phyloP scores from a whole-genome alignment of 2,113 vertebrate genomes.

The Loxodonta africana region DNA sequence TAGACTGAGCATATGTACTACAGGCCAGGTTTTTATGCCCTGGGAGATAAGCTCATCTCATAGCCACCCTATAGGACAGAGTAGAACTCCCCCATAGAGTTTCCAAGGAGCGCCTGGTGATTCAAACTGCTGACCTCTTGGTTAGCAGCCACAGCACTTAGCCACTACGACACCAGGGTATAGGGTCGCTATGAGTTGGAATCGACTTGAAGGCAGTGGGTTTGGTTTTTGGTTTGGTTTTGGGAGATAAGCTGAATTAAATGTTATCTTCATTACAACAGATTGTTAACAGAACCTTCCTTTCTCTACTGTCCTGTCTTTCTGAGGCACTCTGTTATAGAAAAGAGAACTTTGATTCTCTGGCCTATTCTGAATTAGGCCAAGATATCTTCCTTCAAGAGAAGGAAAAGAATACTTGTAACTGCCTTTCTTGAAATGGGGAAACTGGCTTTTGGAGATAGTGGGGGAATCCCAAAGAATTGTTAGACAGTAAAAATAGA shows the following conservation, averaged over 20 bases:
- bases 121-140: no score
- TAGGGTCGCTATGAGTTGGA: no score
- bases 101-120: no score
- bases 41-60: not conserved
- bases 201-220: no score
- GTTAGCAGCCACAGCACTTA: no score
- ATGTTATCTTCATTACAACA: constrained; percentile 19
- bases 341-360: not conserved
- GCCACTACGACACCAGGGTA: no score
- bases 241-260: constrained; percentile 22
- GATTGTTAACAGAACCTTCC: not conserved
- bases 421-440: not conserved
- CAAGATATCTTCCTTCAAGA: not conserved
- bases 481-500: not conserved
- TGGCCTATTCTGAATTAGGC: not conserved
- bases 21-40: not conserved
- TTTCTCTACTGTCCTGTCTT: not conserved
- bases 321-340: not conserved
- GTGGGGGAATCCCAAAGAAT: not conserved
- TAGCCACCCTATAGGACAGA: no score
- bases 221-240: no score
- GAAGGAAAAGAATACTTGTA: not conserved
- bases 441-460: not conserved
- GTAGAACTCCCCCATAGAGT: no score
- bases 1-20: not conserved